Evolutionary conservation across 2,113 vertebrate species (phyloP).

Genomic region (Fregetta grallaria): DNA sequence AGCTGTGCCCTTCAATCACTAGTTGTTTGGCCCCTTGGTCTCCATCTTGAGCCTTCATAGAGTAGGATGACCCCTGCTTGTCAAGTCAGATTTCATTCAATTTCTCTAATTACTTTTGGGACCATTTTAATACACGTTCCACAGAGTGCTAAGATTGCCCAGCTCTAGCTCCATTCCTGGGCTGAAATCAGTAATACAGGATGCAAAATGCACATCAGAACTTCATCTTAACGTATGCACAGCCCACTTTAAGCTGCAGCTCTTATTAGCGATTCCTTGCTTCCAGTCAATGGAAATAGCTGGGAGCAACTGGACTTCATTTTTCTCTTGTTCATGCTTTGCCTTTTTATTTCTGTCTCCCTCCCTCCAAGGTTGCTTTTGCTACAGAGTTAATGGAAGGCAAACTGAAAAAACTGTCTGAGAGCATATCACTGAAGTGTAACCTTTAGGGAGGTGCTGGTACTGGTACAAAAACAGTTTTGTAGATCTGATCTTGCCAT

Average conservation of each 20-base stretch:
- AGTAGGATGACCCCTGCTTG: conserved; percentile 51
- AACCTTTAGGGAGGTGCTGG: background rate
- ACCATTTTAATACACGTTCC: background rate
- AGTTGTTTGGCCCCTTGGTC: conserved; percentile 49
- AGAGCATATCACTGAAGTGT: background rate
- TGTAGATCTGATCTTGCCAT: background rate
- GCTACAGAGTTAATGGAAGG: background rate
- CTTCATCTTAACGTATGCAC: background rate
- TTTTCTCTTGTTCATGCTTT: conserved; percentile 15
- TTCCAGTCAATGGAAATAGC: conserved; percentile 22
- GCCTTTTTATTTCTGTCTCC: background rate
- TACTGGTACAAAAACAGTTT: background rate
- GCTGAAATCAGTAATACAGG: background rate
- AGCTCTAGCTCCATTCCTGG: background rate
- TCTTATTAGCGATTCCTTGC: background rate
- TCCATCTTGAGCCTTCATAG: conserved; percentile 49
- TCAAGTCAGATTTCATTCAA: conserved; percentile 54
- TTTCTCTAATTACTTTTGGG: conserved; percentile 61
- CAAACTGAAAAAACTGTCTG: background rate
- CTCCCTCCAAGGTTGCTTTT: background rate
- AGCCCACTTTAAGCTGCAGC: background rate
- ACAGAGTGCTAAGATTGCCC: background rate
- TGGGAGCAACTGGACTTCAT: background rate
- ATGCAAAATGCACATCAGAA: background rate
- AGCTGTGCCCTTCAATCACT: conserved; percentile 53